These are phyloP conservation scores for Deilephila porcellus DNA, from an alignment of 2,888 invertebrate species.

Conservation along the genomic window DNA sequence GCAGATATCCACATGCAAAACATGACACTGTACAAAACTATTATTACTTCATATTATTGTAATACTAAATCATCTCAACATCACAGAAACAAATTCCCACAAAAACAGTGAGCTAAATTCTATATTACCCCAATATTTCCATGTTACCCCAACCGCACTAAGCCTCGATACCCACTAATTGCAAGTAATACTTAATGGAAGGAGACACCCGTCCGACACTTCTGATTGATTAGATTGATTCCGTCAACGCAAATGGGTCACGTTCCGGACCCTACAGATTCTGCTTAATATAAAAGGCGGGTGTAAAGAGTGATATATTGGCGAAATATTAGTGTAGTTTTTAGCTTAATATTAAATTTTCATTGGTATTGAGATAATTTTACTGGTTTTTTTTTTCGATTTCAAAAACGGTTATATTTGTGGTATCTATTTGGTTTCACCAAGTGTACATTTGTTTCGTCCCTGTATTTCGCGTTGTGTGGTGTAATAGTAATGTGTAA, in stretches of 20 bases:
- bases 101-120: background rate
- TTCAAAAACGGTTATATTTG: no score
- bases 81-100: background rate
- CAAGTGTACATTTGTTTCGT: no score
- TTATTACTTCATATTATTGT: no score
- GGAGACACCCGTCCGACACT: constrained; percentile 13
- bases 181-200: constrained; percentile 10
- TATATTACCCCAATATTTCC: constrained; percentile 5
- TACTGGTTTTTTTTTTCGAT: no score
- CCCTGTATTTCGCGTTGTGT: no score
- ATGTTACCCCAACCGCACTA: constrained; percentile 1
- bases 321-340: background rate
- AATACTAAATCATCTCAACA: no score
- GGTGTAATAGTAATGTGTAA: no score
- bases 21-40: no score
- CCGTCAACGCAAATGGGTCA: constrained; percentile 19
- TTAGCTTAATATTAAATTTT: background rate
- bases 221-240: constrained; percentile 18
- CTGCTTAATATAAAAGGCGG: background rate
- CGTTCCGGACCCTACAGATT: background rate
- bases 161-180: background rate
- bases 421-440: no score
- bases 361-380: background rate
- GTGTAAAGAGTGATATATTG: background rate
- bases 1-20: no score